phyloP scores from a whole-genome alignment of 2,113 vertebrate species.

The Coracopsis vasa region DNA sequence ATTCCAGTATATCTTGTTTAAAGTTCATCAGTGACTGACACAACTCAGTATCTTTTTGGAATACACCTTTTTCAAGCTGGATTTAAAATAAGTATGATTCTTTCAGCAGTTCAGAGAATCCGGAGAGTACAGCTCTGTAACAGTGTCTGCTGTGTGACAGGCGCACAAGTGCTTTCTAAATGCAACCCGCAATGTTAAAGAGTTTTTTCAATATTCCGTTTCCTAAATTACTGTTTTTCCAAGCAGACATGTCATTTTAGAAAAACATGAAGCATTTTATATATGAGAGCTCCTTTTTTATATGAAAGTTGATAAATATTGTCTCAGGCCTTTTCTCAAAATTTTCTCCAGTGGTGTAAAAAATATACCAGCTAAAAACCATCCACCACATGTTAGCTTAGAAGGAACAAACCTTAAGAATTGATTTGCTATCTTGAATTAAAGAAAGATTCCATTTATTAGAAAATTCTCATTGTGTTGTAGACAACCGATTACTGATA shows the following conservation, averaged over 20 bases:
- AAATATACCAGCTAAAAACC: background rate
- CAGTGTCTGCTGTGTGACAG: rapidly evolving
- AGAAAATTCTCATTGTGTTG: background rate
- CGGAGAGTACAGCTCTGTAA: background rate
- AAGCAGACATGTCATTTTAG: background rate
- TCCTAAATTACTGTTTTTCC: background rate
- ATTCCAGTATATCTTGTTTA: background rate
- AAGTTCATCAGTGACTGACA: background rate
- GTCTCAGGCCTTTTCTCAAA: background rate
- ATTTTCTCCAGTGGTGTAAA: background rate
- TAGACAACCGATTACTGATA: background rate
- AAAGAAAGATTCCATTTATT: background rate
- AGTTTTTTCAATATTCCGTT: background rate
- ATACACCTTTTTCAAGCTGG: background rate
- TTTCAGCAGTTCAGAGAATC: background rate
- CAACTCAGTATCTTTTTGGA: background rate
- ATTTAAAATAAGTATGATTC: background rate
- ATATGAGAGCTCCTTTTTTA: background rate
- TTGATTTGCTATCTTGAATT: background rate
- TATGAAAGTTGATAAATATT: background rate
- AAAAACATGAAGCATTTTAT: background rate
- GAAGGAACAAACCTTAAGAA: background rate
- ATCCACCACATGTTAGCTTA: background rate
- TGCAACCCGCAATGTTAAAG: background rate
- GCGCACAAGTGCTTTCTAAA: background rate